Evolutionary conservation across 1,140 invertebrate genomes (phyloP).

Genomic region (Drosophila nigromelanica): DNA sequence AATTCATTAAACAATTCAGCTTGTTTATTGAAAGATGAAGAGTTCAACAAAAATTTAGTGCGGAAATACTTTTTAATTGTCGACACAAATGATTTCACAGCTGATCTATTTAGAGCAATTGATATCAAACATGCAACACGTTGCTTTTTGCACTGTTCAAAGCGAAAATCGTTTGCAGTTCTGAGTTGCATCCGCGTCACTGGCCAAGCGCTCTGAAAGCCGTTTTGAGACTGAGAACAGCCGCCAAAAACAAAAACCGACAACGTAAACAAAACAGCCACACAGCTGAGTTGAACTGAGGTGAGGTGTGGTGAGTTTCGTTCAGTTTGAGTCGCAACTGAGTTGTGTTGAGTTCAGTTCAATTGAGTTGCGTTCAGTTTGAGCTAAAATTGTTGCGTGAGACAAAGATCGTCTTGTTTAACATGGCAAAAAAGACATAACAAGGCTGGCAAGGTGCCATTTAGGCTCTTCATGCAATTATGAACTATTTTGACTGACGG

Average conservation of each 20-base stretch:
- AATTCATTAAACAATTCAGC: slow-evolving; percentile 32
- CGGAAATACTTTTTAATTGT: slow-evolving; percentile 66
- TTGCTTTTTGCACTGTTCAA: slow-evolving; percentile 34
- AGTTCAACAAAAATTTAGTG: slow-evolving; percentile 37
- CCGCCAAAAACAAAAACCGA: slow-evolving; percentile 43
- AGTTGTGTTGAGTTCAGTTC: slow-evolving; percentile 9
- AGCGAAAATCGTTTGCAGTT: slow-evolving; percentile 6
- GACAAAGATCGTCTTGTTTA: slow-evolving; percentile 59
- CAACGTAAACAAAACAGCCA: slow-evolving; percentile 27
- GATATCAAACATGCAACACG: slow-evolving; percentile 59
- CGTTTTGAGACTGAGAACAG: slow-evolving; percentile 75
- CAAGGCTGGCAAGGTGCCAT: slow-evolving; percentile 70
- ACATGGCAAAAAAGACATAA: slow-evolving; percentile 44
- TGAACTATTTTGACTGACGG: slow-evolving; percentile 70
- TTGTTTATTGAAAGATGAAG: slow-evolving; percentile 52
- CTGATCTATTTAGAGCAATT: slow-evolving; percentile 22
- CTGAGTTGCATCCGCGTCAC: slow-evolving; percentile 59
- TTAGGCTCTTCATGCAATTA: slow-evolving; percentile 68
- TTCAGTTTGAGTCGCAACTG: slow-evolving; percentile 1
- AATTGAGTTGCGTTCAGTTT: background rate
- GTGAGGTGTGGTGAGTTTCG: slow-evolving; percentile 16
- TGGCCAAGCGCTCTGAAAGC: slow-evolving; percentile 71
- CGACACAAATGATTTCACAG: slow-evolving; percentile 35
- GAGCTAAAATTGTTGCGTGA: slow-evolving; percentile 23
- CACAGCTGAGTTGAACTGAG: background rate